These are phyloP conservation scores for Molothrus ater DNA, from an alignment of 2,797 vertebrate species.

Conservation along the genomic window DNA sequence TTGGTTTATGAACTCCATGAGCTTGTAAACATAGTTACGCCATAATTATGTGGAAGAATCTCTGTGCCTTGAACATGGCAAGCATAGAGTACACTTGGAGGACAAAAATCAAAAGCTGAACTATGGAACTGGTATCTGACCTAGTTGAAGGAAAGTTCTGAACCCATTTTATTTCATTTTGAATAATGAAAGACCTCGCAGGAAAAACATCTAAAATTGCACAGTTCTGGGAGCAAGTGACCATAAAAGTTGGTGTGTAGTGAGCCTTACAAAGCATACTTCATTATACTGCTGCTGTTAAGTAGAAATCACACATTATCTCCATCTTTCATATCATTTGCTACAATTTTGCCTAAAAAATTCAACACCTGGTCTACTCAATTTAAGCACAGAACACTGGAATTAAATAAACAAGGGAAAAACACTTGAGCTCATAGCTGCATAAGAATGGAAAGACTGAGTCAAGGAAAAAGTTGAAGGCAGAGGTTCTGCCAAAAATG, in stretches of 20 bases:
- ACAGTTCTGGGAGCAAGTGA: neutral
- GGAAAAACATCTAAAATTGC: neutral
- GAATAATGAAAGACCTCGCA: neutral
- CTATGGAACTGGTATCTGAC: neutral
- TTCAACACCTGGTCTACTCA: constrained; percentile 15
- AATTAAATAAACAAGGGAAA: constrained; percentile 8
- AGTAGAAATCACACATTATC: neutral
- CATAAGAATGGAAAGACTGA: constrained; percentile 58
- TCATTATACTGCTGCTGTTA: neutral
- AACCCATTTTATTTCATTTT: neutral
- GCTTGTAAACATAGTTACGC: accelerated
- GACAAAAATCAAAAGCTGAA: neutral
- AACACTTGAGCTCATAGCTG: neutral
- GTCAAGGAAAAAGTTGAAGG: constrained; percentile 50
- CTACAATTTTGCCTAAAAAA: neutral
- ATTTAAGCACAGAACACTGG: neutral
- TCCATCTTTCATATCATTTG: neutral
- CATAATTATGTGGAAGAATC: neutral
- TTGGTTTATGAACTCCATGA: neutral
- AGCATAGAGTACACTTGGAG: neutral
- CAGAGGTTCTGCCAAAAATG: constrained; percentile 44
- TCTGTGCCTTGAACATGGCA: neutral
- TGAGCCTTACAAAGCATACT: neutral
- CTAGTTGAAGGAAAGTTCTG: neutral
- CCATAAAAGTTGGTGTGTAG: neutral